Evolutionary conservation across 2,797 vertebrate species (phyloP).

Genomic region (Cyprinella venusta): DNA sequence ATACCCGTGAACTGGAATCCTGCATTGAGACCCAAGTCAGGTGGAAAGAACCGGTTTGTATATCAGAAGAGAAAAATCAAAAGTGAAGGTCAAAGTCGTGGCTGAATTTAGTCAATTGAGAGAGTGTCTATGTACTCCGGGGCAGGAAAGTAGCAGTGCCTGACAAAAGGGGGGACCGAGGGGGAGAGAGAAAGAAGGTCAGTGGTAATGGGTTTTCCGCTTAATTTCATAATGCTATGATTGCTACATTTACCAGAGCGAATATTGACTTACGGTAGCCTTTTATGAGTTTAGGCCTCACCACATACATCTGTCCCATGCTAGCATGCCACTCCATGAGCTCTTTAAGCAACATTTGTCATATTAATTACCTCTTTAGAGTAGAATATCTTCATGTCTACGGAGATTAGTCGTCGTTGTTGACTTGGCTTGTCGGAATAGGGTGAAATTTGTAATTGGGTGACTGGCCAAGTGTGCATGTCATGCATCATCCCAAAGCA

Average conservation of each 20-base stretch:
- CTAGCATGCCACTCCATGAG: slow-evolving; percentile 23
- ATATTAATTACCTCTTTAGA: slow-evolving; percentile 55
- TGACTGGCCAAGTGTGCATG: slow-evolving; percentile 48
- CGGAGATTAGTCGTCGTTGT: slow-evolving; percentile 45
- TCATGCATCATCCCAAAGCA: slow-evolving; percentile 64
- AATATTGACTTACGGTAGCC: slow-evolving; percentile 56
- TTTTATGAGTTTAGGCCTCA: slow-evolving; percentile 36
- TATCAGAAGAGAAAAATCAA: slow-evolving; percentile 55
- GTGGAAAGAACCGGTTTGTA: slow-evolving; percentile 47
- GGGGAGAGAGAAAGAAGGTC: slow-evolving; percentile 69
- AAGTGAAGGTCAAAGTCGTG: slow-evolving; percentile 66
- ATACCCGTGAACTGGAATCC: slow-evolving; percentile 34
- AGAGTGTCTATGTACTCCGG: slow-evolving; percentile 29
- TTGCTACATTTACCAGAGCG: slow-evolving; percentile 66
- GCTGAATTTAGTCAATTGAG: slow-evolving; percentile 59
- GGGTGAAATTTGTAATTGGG: slow-evolving; percentile 53
- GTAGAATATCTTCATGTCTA: slow-evolving; percentile 42
- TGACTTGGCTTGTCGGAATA: slow-evolving; percentile 41
- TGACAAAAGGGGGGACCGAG: slow-evolving; percentile 32
- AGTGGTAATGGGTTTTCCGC: slow-evolving; percentile 72
- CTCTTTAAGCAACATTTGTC: slow-evolving; percentile 42
- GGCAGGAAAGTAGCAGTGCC: neutral
- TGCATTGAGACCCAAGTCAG: slow-evolving; percentile 52
- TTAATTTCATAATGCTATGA: slow-evolving; percentile 78
- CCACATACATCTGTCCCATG: slow-evolving; percentile 30